Base-by-base conservation (phyloP, 2,113 vertebrate species). In the human region DNA sequence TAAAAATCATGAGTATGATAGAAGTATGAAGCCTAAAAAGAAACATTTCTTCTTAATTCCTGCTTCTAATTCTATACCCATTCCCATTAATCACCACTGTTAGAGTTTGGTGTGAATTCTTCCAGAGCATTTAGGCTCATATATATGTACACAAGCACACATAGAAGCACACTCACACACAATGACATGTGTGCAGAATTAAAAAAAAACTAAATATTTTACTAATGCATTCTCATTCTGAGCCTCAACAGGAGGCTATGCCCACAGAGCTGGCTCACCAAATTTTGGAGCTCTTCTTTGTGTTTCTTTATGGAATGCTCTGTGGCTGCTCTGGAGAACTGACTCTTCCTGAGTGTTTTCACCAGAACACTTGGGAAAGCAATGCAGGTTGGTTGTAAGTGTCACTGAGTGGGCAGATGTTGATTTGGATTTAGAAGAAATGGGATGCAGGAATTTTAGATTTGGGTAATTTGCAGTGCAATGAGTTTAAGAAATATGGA, bases 261-360 rank as follows among this genome's bases (percentile, higher is more conserved):
- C 14, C 43, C 1, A 8, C 14, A 2, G 10, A 35, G 4, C 61
- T 17, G 7, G 6, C 9, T 72, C 20, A 3, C 5, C 23, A 64
- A 10, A 72, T 64, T 61, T 73, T 64, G 50, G 64, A 81, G 25
- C 20, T 35, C 16, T 57, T 80, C 40, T 89, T 18, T 85, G 68
- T 0, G 8, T 88, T 68, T 96, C 13, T 93, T 88, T 81, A 5
- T 76, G 57, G 35, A 43, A 40, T 32, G 43, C 8, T 66, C 17
- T 35, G 2, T 25, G 50, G 45, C 7, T 59, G 18, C 17, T 45
- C 30, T 52, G 40, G 57, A 76, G 55, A 93, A 55, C 30, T 11
- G 48, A 43, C 48, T 95, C 0, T 7, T 95, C 52, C 43, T 2
- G 2, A 48, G 35, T 48, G 79, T 72, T 93, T 83, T 89, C 40